A percentile compares a stretch with the other conserved stretches of the same genome.
Conservation (phyloP, 2,797 vertebrate genomes). For the Phrynocephalus vlangalii region DNA sequence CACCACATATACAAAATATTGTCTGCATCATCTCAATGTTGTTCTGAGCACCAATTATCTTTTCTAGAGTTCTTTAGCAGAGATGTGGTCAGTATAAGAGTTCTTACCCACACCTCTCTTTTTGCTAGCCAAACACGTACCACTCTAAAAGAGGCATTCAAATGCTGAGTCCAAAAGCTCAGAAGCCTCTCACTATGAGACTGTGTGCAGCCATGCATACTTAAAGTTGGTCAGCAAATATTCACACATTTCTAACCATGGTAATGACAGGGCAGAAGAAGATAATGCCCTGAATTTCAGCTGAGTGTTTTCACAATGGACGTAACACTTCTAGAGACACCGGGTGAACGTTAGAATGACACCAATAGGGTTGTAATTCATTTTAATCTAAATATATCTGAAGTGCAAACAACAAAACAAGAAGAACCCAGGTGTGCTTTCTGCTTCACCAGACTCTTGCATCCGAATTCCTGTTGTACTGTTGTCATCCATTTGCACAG, state of each 20-base stretch:
- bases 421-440: background rate
- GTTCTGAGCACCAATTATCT: background rate
- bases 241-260: constrained; percentile 11
- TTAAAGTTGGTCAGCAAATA: background rate
- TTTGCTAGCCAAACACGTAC: background rate
- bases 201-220: background rate
- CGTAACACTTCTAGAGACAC: constrained; percentile 5
- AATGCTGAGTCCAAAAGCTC: background rate
- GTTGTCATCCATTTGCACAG: background rate
- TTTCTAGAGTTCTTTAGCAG: background rate
- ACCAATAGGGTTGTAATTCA: constrained; percentile 9
- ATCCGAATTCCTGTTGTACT: background rate
- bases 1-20: background rate
- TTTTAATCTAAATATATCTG: constrained; percentile 3
- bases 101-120: background rate
- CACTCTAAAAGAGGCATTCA: background rate
- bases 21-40: background rate
- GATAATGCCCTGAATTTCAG: background rate
- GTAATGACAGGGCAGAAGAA: constrained; percentile 2
- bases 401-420: background rate
- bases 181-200: constrained; percentile 1
- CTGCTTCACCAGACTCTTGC: background rate
- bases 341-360: background rate
- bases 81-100: background rate
- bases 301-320: background rate